Evolutionary conservation across 2,113 vertebrate genomes (phyloP).

Genomic region (Trichechus manatus): DNA sequence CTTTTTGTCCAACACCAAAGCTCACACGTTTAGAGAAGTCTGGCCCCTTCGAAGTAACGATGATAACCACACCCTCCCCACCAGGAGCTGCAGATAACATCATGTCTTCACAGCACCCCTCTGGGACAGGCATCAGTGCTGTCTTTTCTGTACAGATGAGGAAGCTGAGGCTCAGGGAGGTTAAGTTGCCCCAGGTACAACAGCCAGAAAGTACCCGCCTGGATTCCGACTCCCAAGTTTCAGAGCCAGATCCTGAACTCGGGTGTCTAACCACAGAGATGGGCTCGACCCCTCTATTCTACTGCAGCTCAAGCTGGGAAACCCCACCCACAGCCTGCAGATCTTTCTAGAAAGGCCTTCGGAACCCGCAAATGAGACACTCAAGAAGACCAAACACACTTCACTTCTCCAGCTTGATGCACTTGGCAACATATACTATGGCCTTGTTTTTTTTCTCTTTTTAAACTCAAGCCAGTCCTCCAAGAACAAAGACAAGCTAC

Average conservation of each 20-base stretch:
- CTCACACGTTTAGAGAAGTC: not conserved
- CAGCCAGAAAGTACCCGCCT: not conserved
- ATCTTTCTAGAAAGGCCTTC: constrained; percentile 4
- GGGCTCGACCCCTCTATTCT: not conserved
- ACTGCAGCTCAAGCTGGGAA: not conserved
- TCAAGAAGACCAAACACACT: too few relatives aligned
- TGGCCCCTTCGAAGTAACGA: not conserved
- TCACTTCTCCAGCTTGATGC: not conserved
- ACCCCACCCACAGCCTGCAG: not conserved
- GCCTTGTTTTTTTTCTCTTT: not conserved
- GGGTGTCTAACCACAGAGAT: not conserved
- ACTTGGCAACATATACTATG: not conserved
- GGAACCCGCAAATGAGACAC: not conserved
- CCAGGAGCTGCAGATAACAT: not conserved
- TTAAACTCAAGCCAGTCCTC: not conserved
- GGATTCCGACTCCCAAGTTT: not conserved
- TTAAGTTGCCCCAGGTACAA: not conserved
- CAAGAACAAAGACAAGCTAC: not conserved
- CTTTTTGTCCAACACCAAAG: not conserved
- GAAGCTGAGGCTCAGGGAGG: not conserved
- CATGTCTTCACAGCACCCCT: not conserved
- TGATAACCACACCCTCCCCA: fast-evolving
- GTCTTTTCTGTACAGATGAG: not conserved
- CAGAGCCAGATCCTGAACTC: not conserved
- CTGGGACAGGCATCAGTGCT: not conserved